Evolutionary conservation across 2,113 vertebrate species (phyloP), one percentile per base, ranked within the genome.

Genomic region (Oryzias curvinotus): DNA sequence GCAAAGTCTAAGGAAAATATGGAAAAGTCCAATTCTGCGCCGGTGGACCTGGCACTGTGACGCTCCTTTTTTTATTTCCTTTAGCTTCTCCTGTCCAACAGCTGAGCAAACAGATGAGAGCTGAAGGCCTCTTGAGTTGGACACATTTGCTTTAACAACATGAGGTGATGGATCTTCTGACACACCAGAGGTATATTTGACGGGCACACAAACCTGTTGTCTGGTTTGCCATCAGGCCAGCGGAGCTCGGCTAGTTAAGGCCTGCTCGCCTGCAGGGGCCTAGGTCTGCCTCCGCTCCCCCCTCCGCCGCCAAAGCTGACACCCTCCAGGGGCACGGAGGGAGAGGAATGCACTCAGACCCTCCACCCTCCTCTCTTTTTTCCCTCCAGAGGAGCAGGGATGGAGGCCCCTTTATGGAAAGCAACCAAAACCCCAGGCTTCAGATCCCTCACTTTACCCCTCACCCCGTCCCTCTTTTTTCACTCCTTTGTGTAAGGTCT

Each of bases 241-340:
- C 65, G 50, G 47, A 74, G 66, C 64, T 71, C 69, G 83, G 65
- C 71, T 74, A 59, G 77, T 71, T 51, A n/a, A 79, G 82, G 63
- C 72, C 73, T 86, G 75, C 73, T 71, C 84, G 86, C 78, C 79
- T 83, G 78, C 77, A 68, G 78, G 85, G 84, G 75, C 83, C 81
- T 82, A 81, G 62, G 62, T 52, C 77, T 77, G 77, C 82, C 69
- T 86, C 72, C 78, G 60, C 72, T 82, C 71, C 52, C 57, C 23
- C 0, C 45, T 81, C 71, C 59, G 63, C 77, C 82, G 86, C 82
- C 85, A 87, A 87, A 82, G 71, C 56, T 65, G 43, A 77, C 82
- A 82, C 73, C 72, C 88, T 87, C 56, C 77, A 68, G 82, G 82
- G 87, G 83, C 73, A 87, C 18, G 58, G 77, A 52, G 75, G 72